A percentile compares a stretch with the other conserved stretches of the same genome.
phyloP scores from a whole-genome alignment of 2,888 invertebrate species.

The Ochropleura leucogaster region DNA sequence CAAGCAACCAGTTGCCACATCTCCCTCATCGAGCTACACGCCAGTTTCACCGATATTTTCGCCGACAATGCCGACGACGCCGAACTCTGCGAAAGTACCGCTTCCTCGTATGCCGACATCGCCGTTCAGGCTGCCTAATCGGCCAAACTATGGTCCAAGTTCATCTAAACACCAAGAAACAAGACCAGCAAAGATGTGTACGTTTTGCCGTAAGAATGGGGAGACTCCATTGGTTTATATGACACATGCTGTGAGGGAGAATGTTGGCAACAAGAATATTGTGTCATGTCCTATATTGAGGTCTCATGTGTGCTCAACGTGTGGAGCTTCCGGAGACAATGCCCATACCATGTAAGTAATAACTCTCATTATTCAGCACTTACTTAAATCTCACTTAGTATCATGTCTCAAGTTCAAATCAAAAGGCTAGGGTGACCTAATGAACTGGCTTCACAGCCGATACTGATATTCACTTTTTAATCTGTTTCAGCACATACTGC shows the following conservation, averaged over 20 bases:
- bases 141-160: slow-evolving; percentile 40
- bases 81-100: slow-evolving; percentile 14
- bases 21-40: slow-evolving; percentile 49
- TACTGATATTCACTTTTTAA: neutral
- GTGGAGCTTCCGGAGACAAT: slow-evolving; percentile 82
- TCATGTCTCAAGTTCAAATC: neutral
- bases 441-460: neutral
- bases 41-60: slow-evolving; percentile 46
- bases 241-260: slow-evolving; percentile 81
- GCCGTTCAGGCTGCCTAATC: slow-evolving; percentile 32
- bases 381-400: neutral
- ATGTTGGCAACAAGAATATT: slow-evolving; percentile 73
- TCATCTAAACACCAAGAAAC: slow-evolving; percentile 58
- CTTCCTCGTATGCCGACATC: slow-evolving; percentile 38
- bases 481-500: slow-evolving; percentile 85
- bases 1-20: slow-evolving; percentile 67
- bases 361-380: neutral
- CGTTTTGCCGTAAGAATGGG: slow-evolving; percentile 86
- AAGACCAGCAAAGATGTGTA: slow-evolving; percentile 74
- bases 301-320: slow-evolving; percentile 80
- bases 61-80: slow-evolving; percentile 34
- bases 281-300: slow-evolving; percentile 85
- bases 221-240: slow-evolving; percentile 83
- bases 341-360: slow-evolving; percentile 87
- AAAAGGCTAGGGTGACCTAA: neutral